Evolutionary conservation across 1,140 invertebrate genomes (phyloP).

Genomic region (Aphelenchoides fujianensis): DNA sequence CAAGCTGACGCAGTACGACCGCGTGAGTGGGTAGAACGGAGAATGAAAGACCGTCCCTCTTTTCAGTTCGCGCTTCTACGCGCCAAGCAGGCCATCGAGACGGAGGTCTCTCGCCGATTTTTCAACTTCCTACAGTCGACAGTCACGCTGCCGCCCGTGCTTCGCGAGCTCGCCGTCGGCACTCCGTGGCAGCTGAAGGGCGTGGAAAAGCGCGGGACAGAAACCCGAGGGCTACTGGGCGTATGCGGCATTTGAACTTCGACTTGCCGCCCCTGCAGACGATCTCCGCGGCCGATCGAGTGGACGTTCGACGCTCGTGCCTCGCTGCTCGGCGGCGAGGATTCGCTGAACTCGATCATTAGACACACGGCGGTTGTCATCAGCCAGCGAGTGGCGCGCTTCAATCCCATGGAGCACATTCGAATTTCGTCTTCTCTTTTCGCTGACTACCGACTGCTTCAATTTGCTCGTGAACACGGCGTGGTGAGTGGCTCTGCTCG

Average conservation of each 20-base stretch:
- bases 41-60: slow-evolving; percentile 1
- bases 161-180: neutral
- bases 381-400: neutral
- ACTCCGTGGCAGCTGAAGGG: neutral
- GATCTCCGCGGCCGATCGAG: no score
- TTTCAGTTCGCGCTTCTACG: neutral
- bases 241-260: neutral
- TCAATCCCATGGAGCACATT: neutral
- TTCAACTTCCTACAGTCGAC: neutral
- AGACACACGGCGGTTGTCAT: neutral
- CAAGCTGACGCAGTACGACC: slow-evolving; percentile 21
- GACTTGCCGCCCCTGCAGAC: neutral
- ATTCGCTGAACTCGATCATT: neutral
- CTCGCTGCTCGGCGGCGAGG: no score
- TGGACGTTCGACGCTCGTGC: no score
- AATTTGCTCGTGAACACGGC: slow-evolving; percentile 3
- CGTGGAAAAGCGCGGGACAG: slow-evolving; percentile 7
- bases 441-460: neutral
- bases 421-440: neutral
- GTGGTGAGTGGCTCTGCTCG: no score
- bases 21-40: slow-evolving; percentile 27
- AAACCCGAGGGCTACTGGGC: neutral
- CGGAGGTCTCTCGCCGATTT: neutral
- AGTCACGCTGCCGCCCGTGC: neutral
- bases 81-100: neutral